phyloP scores from a whole-genome alignment of 2,113 vertebrate species.

The Thamnophis sirtalis region DNA sequence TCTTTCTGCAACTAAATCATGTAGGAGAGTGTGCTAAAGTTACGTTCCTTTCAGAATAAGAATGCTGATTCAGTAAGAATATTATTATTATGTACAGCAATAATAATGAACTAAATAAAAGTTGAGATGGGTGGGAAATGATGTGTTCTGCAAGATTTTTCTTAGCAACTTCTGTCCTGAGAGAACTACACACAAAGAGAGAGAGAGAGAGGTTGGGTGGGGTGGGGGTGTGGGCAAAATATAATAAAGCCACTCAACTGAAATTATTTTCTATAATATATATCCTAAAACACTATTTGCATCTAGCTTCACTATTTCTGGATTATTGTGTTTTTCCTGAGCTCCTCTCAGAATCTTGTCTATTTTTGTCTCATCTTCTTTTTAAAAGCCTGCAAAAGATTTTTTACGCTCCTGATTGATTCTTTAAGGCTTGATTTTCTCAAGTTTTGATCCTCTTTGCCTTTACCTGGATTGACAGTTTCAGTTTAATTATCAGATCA shows the following conservation, averaged over 20 bases:
- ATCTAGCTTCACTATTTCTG: neutral
- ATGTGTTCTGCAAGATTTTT: neutral
- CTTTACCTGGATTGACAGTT: neutral
- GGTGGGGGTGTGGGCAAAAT: accelerated
- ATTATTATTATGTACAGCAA: neutral
- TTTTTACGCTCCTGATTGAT: neutral
- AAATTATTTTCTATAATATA: neutral
- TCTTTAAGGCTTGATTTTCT: neutral
- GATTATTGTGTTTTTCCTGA: neutral
- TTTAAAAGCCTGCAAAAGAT: neutral
- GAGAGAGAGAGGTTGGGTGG: no score
- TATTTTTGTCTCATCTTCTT: neutral
- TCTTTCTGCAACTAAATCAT: neutral
- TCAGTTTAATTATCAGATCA: neutral
- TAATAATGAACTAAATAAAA: neutral
- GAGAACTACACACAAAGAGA: no score
- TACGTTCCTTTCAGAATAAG: neutral
- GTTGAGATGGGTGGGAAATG: neutral
- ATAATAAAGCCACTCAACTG: neutral
- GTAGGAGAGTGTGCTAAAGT: neutral
- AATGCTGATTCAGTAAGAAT: neutral
- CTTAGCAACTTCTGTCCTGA: neutral
- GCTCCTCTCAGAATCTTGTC: neutral
- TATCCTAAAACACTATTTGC: neutral
- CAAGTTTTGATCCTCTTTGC: neutral